Evolutionary conservation across 1,140 invertebrate genomes (phyloP).

Genomic region (Psix sp.): DNA sequence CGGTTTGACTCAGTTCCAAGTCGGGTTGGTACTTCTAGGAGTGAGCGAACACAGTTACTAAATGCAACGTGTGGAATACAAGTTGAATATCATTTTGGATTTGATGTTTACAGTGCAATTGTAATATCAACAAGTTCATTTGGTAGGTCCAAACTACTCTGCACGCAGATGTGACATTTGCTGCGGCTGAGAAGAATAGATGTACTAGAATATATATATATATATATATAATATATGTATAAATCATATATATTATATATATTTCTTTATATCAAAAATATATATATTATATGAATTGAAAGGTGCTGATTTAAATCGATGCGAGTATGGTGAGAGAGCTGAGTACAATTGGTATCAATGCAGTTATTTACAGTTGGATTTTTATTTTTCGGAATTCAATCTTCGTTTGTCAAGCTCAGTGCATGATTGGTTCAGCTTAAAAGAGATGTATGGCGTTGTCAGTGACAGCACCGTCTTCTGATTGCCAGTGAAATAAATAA

Average conservation of each 20-base stretch:
- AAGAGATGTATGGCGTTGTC: slow-evolving; percentile 25
- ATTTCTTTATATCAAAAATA: too few relatives aligned
- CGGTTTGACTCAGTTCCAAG: slow-evolving; percentile 4
- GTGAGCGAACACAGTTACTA: slow-evolving; percentile 34
- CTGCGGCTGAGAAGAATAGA: too few relatives aligned
- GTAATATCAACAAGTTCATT: slow-evolving; percentile 9
- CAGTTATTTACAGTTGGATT: slow-evolving; percentile 26
- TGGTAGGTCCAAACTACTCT: slow-evolving; percentile 23
- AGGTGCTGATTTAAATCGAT: slow-evolving; percentile 34
- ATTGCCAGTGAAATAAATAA: slow-evolving; percentile 4
- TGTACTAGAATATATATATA: too few relatives aligned
- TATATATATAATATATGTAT: too few relatives aligned
- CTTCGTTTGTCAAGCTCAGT: slow-evolving; percentile 19
- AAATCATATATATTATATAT: too few relatives aligned
- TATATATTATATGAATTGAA: slow-evolving; percentile 23
- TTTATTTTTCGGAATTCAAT: not conserved
- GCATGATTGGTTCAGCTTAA: slow-evolving; percentile 41
- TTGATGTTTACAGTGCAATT: slow-evolving; percentile 14
- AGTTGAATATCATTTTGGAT: slow-evolving; percentile 3
- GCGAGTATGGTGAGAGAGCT: slow-evolving; percentile 34
- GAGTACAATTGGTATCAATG: slow-evolving; percentile 30
- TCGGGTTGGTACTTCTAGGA: slow-evolving; percentile 25
- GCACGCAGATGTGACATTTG: too few relatives aligned
- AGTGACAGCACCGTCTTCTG: not conserved
- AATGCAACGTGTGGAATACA: slow-evolving; percentile 29